A percentile compares a stretch with the other conserved stretches of the same genome.
These are phyloP conservation scores for Lacanobia oleracea DNA, from an alignment of 2,888 invertebrate genomes.

Conservation along the genomic window DNA sequence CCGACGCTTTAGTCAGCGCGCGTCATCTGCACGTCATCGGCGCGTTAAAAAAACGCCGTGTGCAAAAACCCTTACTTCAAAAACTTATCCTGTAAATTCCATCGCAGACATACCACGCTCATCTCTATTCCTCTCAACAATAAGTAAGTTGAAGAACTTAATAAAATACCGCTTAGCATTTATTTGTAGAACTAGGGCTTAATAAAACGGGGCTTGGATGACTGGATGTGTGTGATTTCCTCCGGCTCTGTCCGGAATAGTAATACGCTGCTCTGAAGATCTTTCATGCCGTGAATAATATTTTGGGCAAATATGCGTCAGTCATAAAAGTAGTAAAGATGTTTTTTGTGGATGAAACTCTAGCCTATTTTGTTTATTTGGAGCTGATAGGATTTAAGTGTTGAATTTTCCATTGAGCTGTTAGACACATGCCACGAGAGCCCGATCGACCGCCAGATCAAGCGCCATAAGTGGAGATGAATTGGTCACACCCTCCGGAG, in stretches of 20 bases:
- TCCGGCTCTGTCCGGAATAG: constrained; percentile 69
- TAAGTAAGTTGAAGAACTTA: constrained; percentile 75
- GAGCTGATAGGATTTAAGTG: too few relatives aligned
- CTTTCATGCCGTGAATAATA: constrained; percentile 48
- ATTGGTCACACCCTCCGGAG: too few relatives aligned
- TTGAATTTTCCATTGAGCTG: too few relatives aligned
- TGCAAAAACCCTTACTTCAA: too few relatives aligned
- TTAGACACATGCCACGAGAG: too few relatives aligned
- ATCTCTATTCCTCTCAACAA: constrained; percentile 74
- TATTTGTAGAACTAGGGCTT: constrained; percentile 74
- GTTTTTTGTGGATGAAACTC: background rate
- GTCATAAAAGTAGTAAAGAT: constrained; percentile 23
- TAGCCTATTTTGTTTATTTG: background rate
- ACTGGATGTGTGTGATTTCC: constrained; percentile 71
- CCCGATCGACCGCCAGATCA: too few relatives aligned
- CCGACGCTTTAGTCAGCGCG: too few relatives aligned
- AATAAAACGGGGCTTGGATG: constrained; percentile 70
- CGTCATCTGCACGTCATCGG: too few relatives aligned
- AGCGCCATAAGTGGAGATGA: too few relatives aligned
- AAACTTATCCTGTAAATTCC: constrained; percentile 55
- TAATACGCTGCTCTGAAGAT: constrained; percentile 53
- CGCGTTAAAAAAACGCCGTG: too few relatives aligned
- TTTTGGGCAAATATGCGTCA: constrained; percentile 41
- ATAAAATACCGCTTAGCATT: constrained; percentile 76
- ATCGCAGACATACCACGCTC: constrained; percentile 68